These are phyloP conservation scores for Morinoia aosen DNA, from an alignment of 2,888 invertebrate species.

Conservation along the genomic window DNA sequence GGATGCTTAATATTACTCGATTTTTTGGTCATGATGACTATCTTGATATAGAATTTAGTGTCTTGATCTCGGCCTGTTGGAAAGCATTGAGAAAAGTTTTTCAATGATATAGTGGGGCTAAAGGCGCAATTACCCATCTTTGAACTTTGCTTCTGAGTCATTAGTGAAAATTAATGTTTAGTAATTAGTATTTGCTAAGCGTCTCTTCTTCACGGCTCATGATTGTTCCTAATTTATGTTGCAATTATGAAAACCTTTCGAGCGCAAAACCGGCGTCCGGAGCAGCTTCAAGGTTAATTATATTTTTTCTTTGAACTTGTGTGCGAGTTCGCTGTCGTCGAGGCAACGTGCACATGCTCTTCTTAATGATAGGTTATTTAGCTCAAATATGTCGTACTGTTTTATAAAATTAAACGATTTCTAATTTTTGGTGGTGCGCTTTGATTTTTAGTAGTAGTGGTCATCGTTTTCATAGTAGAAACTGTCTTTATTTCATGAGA, in stretches of 20 bases:
- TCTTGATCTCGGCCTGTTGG: background rate
- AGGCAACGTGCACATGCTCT: background rate
- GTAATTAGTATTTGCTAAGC: background rate
- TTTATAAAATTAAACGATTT: background rate
- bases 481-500: background rate
- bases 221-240: slow-evolving; percentile 4
- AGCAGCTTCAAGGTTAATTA: background rate
- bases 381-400: background rate
- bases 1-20: background rate
- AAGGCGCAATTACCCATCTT: background rate
- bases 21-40: background rate
- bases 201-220: background rate
- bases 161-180: background rate
- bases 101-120: background rate
- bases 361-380: background rate
- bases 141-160: background rate
- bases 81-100: background rate
- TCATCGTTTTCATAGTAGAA: background rate
- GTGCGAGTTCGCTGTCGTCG: background rate
- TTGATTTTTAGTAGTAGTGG: background rate
- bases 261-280: background rate
- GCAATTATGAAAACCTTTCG: background rate
- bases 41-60: background rate
- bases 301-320: slow-evolving; percentile 32
- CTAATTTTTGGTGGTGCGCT: background rate